phyloP scores from a whole-genome alignment of 1,140 invertebrate species.

The Drosophila paulistorum region DNA sequence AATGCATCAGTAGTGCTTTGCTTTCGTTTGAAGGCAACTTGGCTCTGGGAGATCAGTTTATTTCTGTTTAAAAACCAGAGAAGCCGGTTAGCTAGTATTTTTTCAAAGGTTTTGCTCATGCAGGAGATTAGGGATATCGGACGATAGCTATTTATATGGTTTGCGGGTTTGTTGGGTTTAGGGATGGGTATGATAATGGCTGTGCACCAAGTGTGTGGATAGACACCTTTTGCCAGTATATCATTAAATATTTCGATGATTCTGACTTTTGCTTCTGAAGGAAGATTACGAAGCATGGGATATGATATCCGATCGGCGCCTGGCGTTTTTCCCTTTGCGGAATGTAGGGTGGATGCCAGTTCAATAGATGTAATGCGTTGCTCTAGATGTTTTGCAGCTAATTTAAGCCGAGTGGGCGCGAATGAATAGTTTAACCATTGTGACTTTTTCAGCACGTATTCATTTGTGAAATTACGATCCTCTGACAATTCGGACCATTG shows the following conservation, averaged over 20 bases:
- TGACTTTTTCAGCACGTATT: slow-evolving; percentile 7
- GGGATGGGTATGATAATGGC: slow-evolving; percentile 16
- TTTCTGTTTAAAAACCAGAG: neutral
- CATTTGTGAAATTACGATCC: slow-evolving; percentile 3
- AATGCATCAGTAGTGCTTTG: neutral
- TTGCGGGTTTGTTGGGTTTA: slow-evolving; percentile 23
- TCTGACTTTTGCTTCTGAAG: no score
- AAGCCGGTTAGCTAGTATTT: neutral
- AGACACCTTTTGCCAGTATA: neutral
- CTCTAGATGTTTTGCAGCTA: slow-evolving; percentile 14
- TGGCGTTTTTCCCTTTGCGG: slow-evolving; percentile 9
- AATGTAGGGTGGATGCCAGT: slow-evolving; percentile 4
- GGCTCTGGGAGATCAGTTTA: neutral
- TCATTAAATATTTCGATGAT: no score
- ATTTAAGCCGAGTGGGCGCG: neutral
- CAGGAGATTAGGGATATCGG: no score
- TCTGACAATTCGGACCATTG: slow-evolving; percentile 2
- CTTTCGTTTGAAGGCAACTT: neutral
- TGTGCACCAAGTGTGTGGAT: slow-evolving; percentile 19
- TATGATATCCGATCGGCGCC: slow-evolving; percentile 1
- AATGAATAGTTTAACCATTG: slow-evolving; percentile 2
- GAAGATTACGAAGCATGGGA: no score
- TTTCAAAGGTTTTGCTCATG: neutral
- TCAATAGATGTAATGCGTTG: slow-evolving; percentile 10
- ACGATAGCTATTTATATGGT: neutral